Conservation (phyloP, 2,113 vertebrate species). For the Phoenicopterus ruber region DNA sequence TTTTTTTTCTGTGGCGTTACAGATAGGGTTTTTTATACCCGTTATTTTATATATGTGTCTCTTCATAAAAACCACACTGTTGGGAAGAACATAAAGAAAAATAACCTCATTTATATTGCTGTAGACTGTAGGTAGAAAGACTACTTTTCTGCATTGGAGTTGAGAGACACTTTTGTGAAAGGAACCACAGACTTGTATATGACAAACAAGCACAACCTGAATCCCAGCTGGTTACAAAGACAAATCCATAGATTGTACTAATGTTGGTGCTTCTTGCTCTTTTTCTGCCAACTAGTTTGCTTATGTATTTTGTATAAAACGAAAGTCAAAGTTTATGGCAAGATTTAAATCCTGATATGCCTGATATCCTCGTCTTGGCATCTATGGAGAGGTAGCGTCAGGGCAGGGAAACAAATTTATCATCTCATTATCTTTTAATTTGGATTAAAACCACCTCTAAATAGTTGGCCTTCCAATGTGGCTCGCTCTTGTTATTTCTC, state of each 20-base stretch:
- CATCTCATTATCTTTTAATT: background rate
- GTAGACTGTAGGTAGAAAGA: background rate
- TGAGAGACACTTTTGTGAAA: background rate
- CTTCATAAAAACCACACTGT: background rate
- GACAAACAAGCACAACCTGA: background rate
- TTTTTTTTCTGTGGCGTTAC: background rate
- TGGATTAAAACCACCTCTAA: background rate
- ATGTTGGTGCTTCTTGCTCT: background rate
- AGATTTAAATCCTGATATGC: background rate
- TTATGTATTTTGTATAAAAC: background rate
- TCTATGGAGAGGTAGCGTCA: background rate
- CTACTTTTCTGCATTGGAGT: background rate
- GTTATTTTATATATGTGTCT: background rate
- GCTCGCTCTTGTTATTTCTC: background rate
- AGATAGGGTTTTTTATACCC: background rate
- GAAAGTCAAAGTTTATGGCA: background rate
- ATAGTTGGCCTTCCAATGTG: background rate
- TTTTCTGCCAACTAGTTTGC: background rate
- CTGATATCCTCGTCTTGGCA: background rate
- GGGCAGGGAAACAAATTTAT: background rate
- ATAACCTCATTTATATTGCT: background rate
- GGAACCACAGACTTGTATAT: background rate
- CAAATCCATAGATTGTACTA: background rate
- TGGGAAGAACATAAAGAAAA: background rate
- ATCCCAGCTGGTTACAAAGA: background rate